phyloP scores from a whole-genome alignment of 2,888 invertebrate species.

The Apoda limacodes region DNA sequence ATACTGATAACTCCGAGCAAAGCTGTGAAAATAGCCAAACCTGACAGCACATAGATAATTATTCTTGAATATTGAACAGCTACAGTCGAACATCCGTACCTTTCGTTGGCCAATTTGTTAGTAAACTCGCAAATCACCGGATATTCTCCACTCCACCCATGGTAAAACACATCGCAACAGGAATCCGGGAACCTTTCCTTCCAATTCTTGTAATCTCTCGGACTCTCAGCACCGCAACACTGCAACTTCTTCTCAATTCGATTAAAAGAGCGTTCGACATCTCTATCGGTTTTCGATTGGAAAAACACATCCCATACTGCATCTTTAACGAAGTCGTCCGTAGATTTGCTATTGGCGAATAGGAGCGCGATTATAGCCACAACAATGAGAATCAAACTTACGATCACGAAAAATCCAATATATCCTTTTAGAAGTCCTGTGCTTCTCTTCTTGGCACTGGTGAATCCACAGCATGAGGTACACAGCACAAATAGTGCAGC shows the following conservation, averaged over 20 bases:
- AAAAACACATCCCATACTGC: conserved; percentile 53
- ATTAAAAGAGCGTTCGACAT: conserved; percentile 35
- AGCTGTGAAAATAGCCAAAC: conserved; percentile 36
- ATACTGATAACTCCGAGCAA: conserved; percentile 38
- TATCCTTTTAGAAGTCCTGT: conserved; percentile 35
- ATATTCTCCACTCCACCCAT: conserved; percentile 43
- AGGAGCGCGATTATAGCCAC: conserved; percentile 40
- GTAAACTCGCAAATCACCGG: conserved; percentile 49
- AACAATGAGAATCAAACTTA: conserved; percentile 30
- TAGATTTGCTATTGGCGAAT: conserved; percentile 41
- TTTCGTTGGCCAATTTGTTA: conserved; percentile 53
- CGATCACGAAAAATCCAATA: conserved; percentile 31
- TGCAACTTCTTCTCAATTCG: conserved; percentile 46
- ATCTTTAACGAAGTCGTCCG: conserved; percentile 49
- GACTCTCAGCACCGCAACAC: conserved; percentile 53
- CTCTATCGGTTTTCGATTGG: conserved; percentile 36
- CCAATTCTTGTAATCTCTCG: conserved; percentile 53
- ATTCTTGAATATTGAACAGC: conserved; percentile 46
- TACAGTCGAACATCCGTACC: conserved; percentile 50
- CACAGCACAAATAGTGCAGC: conserved; percentile 39
- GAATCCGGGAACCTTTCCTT: conserved; percentile 47
- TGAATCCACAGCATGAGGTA: conserved; percentile 43
- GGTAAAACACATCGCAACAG: conserved; percentile 54
- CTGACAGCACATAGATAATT: conserved; percentile 40
- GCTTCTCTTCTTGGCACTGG: conserved; percentile 38